phyloP scores from a whole-genome alignment of 2,113 vertebrate species.

The Otolemur garnettii region DNA sequence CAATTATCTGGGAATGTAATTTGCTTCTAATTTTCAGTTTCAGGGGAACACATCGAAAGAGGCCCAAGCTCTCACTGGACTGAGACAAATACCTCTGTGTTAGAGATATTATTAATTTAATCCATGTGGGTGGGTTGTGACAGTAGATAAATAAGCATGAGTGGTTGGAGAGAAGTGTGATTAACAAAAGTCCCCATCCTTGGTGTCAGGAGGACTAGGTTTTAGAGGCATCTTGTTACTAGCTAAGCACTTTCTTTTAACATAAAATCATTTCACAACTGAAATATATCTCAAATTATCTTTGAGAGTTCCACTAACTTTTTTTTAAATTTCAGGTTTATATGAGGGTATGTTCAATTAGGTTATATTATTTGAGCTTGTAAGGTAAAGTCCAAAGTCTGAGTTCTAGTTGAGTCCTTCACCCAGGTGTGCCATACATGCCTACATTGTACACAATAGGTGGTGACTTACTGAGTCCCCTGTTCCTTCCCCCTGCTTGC shows the following conservation, averaged over 20 bases:
- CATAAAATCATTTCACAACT: neutral
- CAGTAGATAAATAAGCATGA: constrained; percentile 60
- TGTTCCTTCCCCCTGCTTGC: too few relatives aligned
- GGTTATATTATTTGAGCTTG: too few relatives aligned
- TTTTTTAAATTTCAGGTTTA: too few relatives aligned
- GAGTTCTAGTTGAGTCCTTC: too few relatives aligned
- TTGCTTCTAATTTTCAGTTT: constrained; percentile 38
- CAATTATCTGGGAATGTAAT: neutral
- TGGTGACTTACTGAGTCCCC: too few relatives aligned
- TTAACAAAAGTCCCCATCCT: neutral
- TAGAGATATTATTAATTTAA: constrained; percentile 3
- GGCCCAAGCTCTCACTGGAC: neutral
- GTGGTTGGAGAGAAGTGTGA: neutral
- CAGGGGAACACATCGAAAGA: neutral
- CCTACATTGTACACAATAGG: too few relatives aligned
- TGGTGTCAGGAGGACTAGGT: neutral
- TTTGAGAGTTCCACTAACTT: neutral
- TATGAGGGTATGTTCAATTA: too few relatives aligned
- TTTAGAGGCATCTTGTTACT: constrained; percentile 14
- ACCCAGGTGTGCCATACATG: too few relatives aligned
- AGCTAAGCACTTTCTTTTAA: constrained; percentile 9
- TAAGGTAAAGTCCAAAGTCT: too few relatives aligned
- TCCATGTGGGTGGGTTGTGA: neutral
- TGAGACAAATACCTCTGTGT: neutral
- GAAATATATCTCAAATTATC: neutral